Evolutionary conservation across 2,888 invertebrate species (phyloP), one percentile per base, ranked within the genome.

Genomic region (Sinohyriopsis cumingii): DNA sequence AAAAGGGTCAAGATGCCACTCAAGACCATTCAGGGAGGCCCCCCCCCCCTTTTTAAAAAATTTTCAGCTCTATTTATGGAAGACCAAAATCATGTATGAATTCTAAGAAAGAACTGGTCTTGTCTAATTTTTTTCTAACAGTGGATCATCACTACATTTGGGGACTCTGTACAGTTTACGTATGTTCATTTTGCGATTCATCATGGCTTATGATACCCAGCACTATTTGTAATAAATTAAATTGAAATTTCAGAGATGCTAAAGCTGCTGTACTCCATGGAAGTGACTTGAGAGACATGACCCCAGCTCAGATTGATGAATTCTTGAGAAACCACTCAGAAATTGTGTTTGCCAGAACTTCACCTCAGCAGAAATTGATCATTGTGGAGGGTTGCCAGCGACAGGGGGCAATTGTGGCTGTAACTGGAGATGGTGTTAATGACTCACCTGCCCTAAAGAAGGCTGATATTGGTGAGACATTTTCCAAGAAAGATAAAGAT

Each of bases 331-430:
- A 95, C 91, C 97, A 98, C 91, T 95, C 96, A 70, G 97, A 98
- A 92, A 98, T 98, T 89, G 97, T 98, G 85, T 97, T 97, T 92
- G 97, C 97, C 79, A 95, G 97, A 87, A 97, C 97, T 25, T 97
- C 97, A 63, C 97, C 97, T 24, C 90, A 90, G 89, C 97, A 97
- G 92, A 97, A 97, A 91, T 92, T 97, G 91, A 92, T 92, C 82
- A 93, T 93, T 82, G 93, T 93, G 3, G 95, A 96, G 90, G 95
- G 95, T 62, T 95, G 95, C 86, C 95, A 96, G 87, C 91, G 94
- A 65, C 91, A 93, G 64, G 94, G 94, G 24, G 93, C 93, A 72
- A 94, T 95, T 78, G 95, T 95, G 68, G 95, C 95, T 19, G 96
- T 95, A 0, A 95, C 95, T 54, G 96, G 96, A 1, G 96, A 96